Evolutionary conservation across 2,888 invertebrate genomes (phyloP).

Genomic region (Cephus pulcher): DNA sequence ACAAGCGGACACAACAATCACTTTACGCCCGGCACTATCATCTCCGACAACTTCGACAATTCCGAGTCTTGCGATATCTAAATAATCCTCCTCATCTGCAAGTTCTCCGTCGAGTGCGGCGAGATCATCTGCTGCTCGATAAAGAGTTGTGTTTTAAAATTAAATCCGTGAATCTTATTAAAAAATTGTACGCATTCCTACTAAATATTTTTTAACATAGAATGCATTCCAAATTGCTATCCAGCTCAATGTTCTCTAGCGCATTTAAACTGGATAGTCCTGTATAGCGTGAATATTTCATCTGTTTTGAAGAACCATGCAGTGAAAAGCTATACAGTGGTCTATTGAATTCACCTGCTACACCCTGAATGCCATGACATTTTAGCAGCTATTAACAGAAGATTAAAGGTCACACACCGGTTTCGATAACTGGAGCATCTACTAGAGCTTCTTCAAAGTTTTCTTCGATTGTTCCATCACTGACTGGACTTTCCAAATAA

Average conservation of each 20-base stretch:
- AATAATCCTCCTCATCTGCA: constrained; percentile 71
- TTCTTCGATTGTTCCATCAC: constrained; percentile 90
- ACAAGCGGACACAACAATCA: constrained; percentile 97
- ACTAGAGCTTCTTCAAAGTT: constrained; percentile 91
- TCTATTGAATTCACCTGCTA: constrained; percentile 48
- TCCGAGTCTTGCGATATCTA: constrained; percentile 79
- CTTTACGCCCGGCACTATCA: constrained; percentile 88
- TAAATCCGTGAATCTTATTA: neutral
- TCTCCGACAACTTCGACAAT: constrained; percentile 89
- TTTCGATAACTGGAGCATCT: constrained; percentile 70
- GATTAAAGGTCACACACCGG: constrained; percentile 57
- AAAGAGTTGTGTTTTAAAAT: constrained; percentile 12
- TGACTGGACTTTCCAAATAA: constrained; percentile 77
- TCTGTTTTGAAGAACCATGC: neutral
- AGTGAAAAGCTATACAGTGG: constrained; percentile 38
- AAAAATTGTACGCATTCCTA: neutral
- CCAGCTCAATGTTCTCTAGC: no score
- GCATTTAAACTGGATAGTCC: neutral
- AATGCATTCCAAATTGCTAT: neutral
- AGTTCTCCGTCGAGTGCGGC: constrained; percentile 62
- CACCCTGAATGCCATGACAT: constrained; percentile 47
- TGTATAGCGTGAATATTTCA: neutral
- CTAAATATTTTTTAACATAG: neutral
- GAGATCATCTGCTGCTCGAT: constrained; percentile 56
- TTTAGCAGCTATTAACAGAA: constrained; percentile 44